Percentiles rank a stretch among this genome's conserved stretches.
Evolutionary conservation across 2,797 vertebrate species (phyloP).

Genomic region (Sciaenops ocellatus): DNA sequence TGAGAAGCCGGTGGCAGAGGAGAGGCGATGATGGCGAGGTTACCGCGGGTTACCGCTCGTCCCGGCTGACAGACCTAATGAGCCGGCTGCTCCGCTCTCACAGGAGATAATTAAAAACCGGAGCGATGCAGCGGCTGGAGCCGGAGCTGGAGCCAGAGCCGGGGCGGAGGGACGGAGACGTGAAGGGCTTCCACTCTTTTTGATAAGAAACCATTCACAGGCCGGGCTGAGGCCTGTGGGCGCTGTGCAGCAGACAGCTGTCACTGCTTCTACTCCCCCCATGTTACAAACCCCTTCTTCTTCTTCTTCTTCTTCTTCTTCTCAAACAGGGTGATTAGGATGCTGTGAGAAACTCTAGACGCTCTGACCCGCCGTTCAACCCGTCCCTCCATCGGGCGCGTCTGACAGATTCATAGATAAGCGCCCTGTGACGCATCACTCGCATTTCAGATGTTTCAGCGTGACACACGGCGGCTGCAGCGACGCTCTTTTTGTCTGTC

Average conservation of each 20-base stretch:
- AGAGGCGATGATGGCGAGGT: slow-evolving; percentile 27
- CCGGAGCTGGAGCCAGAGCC: not conserved
- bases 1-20: not conserved
- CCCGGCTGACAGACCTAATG: slow-evolving; percentile 51
- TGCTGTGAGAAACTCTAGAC: slow-evolving; percentile 3
- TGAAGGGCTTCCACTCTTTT: slow-evolving; percentile 41
- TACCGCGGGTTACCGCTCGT: slow-evolving; percentile 33
- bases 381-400: not conserved
- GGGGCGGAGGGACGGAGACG: not conserved
- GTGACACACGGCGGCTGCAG: not conserved
- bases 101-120: slow-evolving; percentile 57
- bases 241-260: slow-evolving; percentile 28
- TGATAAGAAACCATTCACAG: slow-evolving; percentile 66
- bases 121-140: slow-evolving; percentile 3
- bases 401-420: slow-evolving; percentile 26
- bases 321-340: slow-evolving; percentile 8
- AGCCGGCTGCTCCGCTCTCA: slow-evolving; percentile 39
- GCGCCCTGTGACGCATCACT: not conserved
- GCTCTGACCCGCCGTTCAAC: slow-evolving; percentile 43
- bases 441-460: slow-evolving; percentile 1
- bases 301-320: too few relatives aligned
- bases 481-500: not conserved
- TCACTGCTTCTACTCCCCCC: slow-evolving; percentile 12
- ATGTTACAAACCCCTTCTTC: slow-evolving; percentile 5
- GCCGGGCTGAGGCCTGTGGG: slow-evolving; percentile 59